Evolutionary conservation across 2,888 invertebrate species (phyloP).

Genomic region (Dynastes grantii): DNA sequence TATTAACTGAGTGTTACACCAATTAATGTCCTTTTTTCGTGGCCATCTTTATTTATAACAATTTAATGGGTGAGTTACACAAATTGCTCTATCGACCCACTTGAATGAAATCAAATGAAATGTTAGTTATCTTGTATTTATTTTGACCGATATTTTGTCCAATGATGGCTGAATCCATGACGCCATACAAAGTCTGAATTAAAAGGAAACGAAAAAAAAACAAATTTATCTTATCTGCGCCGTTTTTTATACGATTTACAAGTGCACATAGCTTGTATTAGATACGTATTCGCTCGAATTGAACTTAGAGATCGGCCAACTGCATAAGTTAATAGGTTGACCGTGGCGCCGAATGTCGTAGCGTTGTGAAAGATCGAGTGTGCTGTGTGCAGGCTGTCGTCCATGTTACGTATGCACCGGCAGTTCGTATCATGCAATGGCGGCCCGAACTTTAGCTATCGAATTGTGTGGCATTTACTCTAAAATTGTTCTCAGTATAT

Average conservation of each 20-base stretch:
- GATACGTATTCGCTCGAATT: slow-evolving; percentile 11
- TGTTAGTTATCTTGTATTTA: too few relatives aligned
- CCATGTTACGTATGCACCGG: slow-evolving; percentile 30
- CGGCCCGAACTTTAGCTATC: slow-evolving; percentile 12
- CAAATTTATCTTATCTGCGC: slow-evolving; percentile 33
- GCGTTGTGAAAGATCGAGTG: slow-evolving; percentile 21
- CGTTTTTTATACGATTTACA: background rate
- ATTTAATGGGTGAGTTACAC: too few relatives aligned
- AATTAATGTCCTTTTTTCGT: too few relatives aligned
- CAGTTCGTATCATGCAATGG: slow-evolving; percentile 28
- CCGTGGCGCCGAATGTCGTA: slow-evolving; percentile 36
- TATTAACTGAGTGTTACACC: too few relatives aligned
- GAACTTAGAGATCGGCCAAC: slow-evolving; percentile 23
- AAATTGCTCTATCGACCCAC: too few relatives aligned
- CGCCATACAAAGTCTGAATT: background rate
- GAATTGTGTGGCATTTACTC: too few relatives aligned
- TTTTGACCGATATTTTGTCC: too few relatives aligned
- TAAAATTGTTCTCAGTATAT: too few relatives aligned
- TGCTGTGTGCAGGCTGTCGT: slow-evolving; percentile 15
- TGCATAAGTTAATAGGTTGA: slow-evolving; percentile 22
- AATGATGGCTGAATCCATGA: too few relatives aligned
- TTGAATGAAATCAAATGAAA: too few relatives aligned
- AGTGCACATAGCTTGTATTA: background rate
- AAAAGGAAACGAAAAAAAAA: background rate
- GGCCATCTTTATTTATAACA: too few relatives aligned